These are phyloP conservation scores for Dryas iulia DNA, from an alignment of 1,140 invertebrate species.

Conservation along the genomic window DNA sequence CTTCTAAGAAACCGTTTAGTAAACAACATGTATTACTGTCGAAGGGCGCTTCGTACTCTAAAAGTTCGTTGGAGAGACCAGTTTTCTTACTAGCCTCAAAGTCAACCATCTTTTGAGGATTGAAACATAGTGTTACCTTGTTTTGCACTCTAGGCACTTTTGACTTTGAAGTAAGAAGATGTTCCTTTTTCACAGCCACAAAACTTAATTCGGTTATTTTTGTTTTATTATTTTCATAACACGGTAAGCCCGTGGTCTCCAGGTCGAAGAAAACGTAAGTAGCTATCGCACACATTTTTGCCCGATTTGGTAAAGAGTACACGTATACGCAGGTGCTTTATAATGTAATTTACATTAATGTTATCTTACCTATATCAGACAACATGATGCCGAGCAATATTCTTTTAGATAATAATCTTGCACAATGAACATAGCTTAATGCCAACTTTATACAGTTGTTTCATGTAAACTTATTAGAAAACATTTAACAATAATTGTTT, in stretches of 20 bases:
- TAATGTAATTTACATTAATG: neutral
- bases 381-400: neutral
- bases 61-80: conserved; percentile 83
- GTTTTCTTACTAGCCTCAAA: conserved; percentile 73
- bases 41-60: conserved; percentile 84
- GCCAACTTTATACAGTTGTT: neutral
- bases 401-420: neutral
- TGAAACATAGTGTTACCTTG: conserved; percentile 84
- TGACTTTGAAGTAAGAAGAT: conserved; percentile 58
- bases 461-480: too few species aligned
- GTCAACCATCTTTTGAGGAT: conserved; percentile 80
- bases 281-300: conserved; percentile 58
- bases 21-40: conserved; percentile 73
- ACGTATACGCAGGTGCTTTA: neutral
- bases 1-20: conserved; percentile 61
- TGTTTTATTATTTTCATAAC: conserved; percentile 72
- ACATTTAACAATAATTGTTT: neutral
- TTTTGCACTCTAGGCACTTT: conserved; percentile 81
- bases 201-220: conserved; percentile 84
- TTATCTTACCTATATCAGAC: neutral
- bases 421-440: neutral
- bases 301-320: neutral
- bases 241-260: conserved; percentile 83
- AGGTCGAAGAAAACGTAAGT: conserved; percentile 84
- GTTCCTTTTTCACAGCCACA: conserved; percentile 78